Percentiles rank a stretch among this genome's conserved stretches.
These are phyloP conservation scores for Hemichromis elongatus DNA, from an alignment of 2,113 vertebrate species.

Conservation along the genomic window DNA sequence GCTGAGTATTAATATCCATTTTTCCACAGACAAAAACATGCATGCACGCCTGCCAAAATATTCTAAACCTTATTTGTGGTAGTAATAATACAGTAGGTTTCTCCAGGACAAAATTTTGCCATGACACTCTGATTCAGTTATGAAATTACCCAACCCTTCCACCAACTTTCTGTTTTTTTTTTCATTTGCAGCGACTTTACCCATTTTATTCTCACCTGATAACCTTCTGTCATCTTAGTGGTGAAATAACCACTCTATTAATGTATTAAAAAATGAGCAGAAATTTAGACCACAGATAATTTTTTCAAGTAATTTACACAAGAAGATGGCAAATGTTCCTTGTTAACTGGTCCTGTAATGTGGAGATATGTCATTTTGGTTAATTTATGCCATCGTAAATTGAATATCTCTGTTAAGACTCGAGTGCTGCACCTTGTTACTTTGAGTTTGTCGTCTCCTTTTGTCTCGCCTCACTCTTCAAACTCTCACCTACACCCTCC, in stretches of 20 bases:
- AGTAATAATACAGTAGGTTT: not conserved
- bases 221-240: not conserved
- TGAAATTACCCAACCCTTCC: not conserved
- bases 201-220: not conserved
- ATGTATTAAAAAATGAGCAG: not conserved
- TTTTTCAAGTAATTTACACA: not conserved
- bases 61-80: not conserved
- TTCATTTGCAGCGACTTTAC: not conserved
- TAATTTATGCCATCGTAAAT: not conserved
- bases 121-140: not conserved
- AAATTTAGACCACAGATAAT: not conserved
- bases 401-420: not conserved
- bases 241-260: not conserved
- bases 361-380: not conserved
- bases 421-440: not conserved
- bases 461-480: not conserved
- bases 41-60: not conserved
- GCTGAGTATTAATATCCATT: not conserved
- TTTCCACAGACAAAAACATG: not conserved
- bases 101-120: not conserved
- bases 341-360: accelerated
- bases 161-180: not conserved
- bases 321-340: not conserved
- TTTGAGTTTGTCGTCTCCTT: not conserved
- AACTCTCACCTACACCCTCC: not conserved